Percentiles rank a stretch among this genome's conserved stretches.
Evolutionary conservation across 2,113 vertebrate species (phyloP).

Genomic region (Semicossyphus pulcher): DNA sequence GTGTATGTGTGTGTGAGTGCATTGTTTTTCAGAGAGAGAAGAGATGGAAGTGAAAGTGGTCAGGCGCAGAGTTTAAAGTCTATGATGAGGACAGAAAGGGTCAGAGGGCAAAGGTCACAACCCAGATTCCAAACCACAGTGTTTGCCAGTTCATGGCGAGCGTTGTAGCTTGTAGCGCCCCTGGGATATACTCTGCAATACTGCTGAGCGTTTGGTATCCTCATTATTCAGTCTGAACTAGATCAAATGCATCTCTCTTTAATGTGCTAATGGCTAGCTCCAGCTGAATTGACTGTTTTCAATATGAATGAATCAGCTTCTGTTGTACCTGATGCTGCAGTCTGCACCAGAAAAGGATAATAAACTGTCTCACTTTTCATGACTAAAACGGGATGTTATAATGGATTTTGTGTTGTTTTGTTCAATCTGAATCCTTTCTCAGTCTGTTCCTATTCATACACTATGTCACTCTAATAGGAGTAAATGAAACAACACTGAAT

Average conservation of each 20-base stretch:
- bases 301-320: slow-evolving; percentile 76
- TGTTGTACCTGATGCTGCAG: slow-evolving; percentile 67
- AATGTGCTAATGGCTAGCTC: slow-evolving; percentile 80
- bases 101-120: slow-evolving; percentile 42
- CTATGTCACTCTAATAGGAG: slow-evolving; percentile 10
- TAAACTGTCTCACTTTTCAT: slow-evolving; percentile 63
- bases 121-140: slow-evolving; percentile 35
- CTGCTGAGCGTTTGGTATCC: slow-evolving; percentile 61
- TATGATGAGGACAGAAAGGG: slow-evolving; percentile 13
- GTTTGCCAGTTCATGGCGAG: slow-evolving; percentile 18
- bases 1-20: slow-evolving; percentile 19
- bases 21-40: slow-evolving; percentile 4
- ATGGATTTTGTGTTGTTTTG: slow-evolving; percentile 53
- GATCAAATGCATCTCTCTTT: slow-evolving; percentile 83
- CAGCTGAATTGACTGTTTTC: slow-evolving; percentile 63
- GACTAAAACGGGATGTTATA: slow-evolving; percentile 32
- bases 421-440: slow-evolving; percentile 44
- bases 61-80: slow-evolving; percentile 15
- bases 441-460: slow-evolving; percentile 23
- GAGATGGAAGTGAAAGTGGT: slow-evolving; percentile 13
- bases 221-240: slow-evolving; percentile 73
- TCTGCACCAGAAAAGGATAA: slow-evolving; percentile 63
- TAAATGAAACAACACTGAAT: slow-evolving; percentile 37
- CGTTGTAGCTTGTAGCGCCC: slow-evolving; percentile 1
- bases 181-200: slow-evolving; percentile 20